Percentiles rank a stretch among this genome's conserved stretches.
Conservation (phyloP, 2,113 vertebrate species). For the Halcyon malimbica region DNA sequence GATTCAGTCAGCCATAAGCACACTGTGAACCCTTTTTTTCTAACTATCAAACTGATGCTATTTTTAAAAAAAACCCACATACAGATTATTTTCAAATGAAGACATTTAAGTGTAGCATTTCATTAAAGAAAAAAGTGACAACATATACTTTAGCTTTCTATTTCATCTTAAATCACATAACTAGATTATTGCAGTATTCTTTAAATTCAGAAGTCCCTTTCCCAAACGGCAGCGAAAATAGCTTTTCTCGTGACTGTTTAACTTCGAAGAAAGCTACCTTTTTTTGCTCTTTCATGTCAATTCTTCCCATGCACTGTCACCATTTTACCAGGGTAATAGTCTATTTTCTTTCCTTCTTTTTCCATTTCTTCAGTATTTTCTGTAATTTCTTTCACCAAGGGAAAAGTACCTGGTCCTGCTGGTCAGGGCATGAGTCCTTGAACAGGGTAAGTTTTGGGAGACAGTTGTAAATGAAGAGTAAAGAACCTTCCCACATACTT, state of each 20-base stretch:
- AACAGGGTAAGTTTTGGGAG: not conserved
- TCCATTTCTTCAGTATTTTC: not conserved
- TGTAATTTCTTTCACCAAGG: not conserved
- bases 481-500: not conserved
- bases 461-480: not conserved
- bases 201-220: constrained; percentile 66
- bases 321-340: constrained; percentile 41
- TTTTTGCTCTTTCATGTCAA: constrained; percentile 58
- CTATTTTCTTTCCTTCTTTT: constrained; percentile 47
- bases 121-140: constrained; percentile 67
- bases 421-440: not conserved
- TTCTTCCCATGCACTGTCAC: constrained; percentile 68
- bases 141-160: constrained; percentile 67
- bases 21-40: constrained; percentile 17
- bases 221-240: constrained; percentile 54
- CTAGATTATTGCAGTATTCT: constrained; percentile 59
- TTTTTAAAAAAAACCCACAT: constrained; percentile 55
- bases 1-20: constrained; percentile 33
- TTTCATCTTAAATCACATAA: constrained; percentile 62
- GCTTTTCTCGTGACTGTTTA: constrained; percentile 68
- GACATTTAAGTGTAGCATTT: constrained; percentile 49
- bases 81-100: constrained; percentile 56
- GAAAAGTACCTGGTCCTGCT: not conserved
- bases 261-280: constrained; percentile 52
- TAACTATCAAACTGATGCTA: constrained; percentile 11